Percentiles rank a stretch among this genome's conserved stretches.
These are phyloP conservation scores for Venustoraphidia nigricollis DNA, from an alignment of 2,888 invertebrate species.

Conservation along the genomic window DNA sequence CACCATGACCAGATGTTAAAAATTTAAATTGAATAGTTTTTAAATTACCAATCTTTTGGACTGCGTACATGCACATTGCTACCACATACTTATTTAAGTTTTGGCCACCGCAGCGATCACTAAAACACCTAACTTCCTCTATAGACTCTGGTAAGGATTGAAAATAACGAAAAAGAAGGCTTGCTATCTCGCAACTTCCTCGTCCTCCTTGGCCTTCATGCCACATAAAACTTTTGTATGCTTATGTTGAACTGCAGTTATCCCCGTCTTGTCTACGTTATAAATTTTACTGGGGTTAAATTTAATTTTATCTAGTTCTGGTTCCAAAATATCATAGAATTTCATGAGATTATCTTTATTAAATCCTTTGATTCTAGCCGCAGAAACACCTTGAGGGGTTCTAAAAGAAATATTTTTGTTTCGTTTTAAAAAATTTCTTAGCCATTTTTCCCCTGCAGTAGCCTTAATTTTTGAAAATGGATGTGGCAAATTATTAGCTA, in stretches of 20 bases:
- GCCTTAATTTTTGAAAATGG: conserved; percentile 13
- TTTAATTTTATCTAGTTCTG: conserved; percentile 13
- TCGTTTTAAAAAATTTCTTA: conserved; percentile 15
- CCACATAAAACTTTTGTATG: conserved; percentile 13
- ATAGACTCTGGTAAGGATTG: conserved; percentile 11
- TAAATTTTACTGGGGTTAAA: conserved; percentile 8
- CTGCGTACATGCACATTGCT: conserved; percentile 13
- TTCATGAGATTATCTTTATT: conserved; percentile 15
- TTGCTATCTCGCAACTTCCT: conserved; percentile 14
- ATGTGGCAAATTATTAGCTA: conserved; percentile 13
- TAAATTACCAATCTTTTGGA: conserved; percentile 11
- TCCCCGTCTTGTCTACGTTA: too few relatives aligned
- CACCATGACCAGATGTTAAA: conserved; percentile 10
- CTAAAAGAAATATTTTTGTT: conserved; percentile 16
- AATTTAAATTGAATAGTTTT: conserved; percentile 14
- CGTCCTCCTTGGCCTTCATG: conserved; percentile 12
- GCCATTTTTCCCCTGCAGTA: conserved; percentile 17
- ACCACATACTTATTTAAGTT: conserved; percentile 15
- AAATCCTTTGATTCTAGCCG: conserved; percentile 17
- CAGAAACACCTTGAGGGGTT: conserved; percentile 16
- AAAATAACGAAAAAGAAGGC: conserved; percentile 10
- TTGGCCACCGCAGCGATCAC: conserved; percentile 17
- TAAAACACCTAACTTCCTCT: conserved; percentile 13
- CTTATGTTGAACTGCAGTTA: too few relatives aligned
- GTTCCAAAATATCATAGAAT: conserved; percentile 17